Evolutionary conservation across 2,113 vertebrate species (phyloP), one percentile per base, ranked within the genome.

Genomic region (Rhizomys pruinosus): DNA sequence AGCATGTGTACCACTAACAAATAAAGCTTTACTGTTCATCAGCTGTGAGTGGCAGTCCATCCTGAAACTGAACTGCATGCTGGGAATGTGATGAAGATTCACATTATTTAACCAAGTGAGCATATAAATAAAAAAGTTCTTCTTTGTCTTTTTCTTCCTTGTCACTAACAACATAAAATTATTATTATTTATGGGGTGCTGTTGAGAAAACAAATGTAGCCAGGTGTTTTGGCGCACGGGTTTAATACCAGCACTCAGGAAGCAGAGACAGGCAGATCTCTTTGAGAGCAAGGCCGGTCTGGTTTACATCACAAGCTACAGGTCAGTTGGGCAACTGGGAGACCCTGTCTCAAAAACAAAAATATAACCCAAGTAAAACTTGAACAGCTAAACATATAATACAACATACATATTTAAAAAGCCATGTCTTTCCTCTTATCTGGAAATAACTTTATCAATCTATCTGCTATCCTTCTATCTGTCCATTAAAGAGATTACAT

Each of bases 311-410:
- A 11, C 11, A 11, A 52, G 47, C 47, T 52, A 52, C 47, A 52
- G 47, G 47, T 11, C 47, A 52, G 6, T 11, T 52, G 47, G 47
- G 47, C 47, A 52, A 52, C 47, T 52, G 47, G 47, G 47, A 52
- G 47, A 52, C 47, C 47, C 11, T 52, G 47, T 52, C 47, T 52
- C 47, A 22, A 61, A 61, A 61, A 22, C 84, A 82, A 90, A 78
- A 78, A 77, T 52, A 10, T 52, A 68, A 80, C 4, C 7, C 39
- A 59, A 64, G 34, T 84, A 90, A 78, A 71, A 77, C 47, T 69
- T 87, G 44, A 57, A 71, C 22, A 47, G 32, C 84, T 88, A 91
- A 86, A 89, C 29, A 44, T 47, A 84, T 29, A n/a, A 63, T 84
- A 84, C 74, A 84, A 74, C 86, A 19, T 22, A 23, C 3, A 87